A percentile compares a stretch with the other conserved stretches of the same genome.
Conservation (phyloP, 1,140 invertebrate genomes). For the Onthophagus taurus region DNA sequence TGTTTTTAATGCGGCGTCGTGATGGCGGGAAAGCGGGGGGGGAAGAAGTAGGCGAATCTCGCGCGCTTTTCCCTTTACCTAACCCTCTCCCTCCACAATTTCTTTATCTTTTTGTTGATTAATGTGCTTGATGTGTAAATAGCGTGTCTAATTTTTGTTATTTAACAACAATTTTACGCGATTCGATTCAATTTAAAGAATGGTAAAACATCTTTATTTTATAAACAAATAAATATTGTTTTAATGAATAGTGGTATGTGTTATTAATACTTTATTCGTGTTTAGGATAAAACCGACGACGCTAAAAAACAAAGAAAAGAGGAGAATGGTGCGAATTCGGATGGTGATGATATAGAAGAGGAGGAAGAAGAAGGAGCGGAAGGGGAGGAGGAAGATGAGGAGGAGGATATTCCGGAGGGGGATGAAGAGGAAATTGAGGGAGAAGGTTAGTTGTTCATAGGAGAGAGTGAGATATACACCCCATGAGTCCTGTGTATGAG, state of each 20-base stretch:
- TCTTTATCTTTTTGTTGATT: background rate
- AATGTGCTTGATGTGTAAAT: no score
- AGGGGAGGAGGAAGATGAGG: constrained; percentile 57
- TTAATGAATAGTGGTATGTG: no score
- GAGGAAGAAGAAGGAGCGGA: constrained; percentile 47
- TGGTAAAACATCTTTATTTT: no score
- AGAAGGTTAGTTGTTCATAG: constrained; percentile 38
- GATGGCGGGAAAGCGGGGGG: constrained; percentile 1
- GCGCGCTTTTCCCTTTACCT: constrained; percentile 12
- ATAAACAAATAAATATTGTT: no score
- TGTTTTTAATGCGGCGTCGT: constrained; percentile 2
- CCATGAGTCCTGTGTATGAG: no score
- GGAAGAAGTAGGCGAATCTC: constrained; percentile 8
- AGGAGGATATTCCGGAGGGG: constrained; percentile 55
- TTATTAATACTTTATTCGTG: constrained; percentile 22
- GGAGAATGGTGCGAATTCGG: constrained; percentile 52
- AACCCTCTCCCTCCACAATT: background rate
- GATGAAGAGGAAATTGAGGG: constrained; percentile 61
- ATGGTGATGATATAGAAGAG: constrained; percentile 43
- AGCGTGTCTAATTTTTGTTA: no score
- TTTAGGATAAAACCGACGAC: constrained; percentile 61
- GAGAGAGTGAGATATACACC: constrained; percentile 3
- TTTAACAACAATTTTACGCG: no score
- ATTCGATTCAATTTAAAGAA: no score
- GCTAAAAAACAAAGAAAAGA: constrained; percentile 70